Evolutionary conservation across 2,797 vertebrate genomes (phyloP).

Genomic region (Clamator glandarius): DNA sequence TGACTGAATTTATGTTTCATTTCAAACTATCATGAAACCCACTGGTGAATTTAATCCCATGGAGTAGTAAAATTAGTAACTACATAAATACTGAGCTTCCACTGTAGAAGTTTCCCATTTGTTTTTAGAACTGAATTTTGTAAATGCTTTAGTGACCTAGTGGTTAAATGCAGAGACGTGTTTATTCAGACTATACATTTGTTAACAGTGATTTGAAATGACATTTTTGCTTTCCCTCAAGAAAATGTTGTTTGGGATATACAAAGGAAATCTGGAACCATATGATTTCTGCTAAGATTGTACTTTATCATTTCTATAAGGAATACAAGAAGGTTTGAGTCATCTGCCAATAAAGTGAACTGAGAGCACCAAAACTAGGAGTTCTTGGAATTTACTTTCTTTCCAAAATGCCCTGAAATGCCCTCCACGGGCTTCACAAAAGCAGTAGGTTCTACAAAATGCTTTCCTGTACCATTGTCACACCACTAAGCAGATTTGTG

Average conservation of each 20-base stretch:
- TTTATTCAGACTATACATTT: conserved; percentile 48
- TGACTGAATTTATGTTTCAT: not conserved
- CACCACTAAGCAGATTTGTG: not conserved
- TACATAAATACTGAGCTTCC: not conserved
- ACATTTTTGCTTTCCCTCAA: not conserved
- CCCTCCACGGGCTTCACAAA: not conserved
- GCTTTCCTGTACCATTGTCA: not conserved
- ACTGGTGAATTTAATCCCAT: not conserved
- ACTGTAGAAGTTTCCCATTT: conserved; percentile 7
- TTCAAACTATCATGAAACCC: not conserved
- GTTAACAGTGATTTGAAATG: conserved; percentile 34
- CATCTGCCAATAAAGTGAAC: conserved; percentile 12
- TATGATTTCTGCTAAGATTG: not conserved
- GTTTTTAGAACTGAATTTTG: conserved; percentile 23
- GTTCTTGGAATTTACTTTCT: not conserved
- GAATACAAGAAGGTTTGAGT: not conserved
- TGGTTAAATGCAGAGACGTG: not conserved
- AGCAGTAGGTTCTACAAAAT: not conserved
- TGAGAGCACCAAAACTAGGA: conserved; percentile 1
- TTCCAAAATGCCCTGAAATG: not conserved
- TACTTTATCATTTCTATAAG: not conserved
- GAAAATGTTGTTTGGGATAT: not conserved
- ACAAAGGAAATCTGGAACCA: conserved; percentile 12
- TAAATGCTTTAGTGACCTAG: conserved; percentile 27
- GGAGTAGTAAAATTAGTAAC: not conserved